phyloP scores from a whole-genome alignment of 2,113 vertebrate species.

The Microtus pennsylvanicus region DNA sequence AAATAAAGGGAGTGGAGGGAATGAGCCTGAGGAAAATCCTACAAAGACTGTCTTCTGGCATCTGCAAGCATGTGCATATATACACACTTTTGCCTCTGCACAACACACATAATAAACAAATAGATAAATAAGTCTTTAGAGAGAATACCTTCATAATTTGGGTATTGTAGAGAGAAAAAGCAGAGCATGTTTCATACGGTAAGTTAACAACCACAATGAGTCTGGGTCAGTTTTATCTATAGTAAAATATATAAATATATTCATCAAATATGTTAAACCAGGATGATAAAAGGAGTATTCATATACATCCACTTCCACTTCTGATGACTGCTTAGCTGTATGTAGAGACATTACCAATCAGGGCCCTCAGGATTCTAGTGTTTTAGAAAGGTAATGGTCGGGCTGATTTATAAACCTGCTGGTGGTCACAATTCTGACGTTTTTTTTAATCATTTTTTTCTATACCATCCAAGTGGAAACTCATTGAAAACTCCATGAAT shows the following conservation, averaged over 20 bases:
- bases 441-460: neutral
- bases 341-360: neutral
- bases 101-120: neutral
- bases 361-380: neutral
- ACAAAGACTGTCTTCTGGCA: no score
- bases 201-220: neutral
- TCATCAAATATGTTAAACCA: neutral
- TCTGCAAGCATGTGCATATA: no score
- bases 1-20: neutral
- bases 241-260: constrained; percentile 12
- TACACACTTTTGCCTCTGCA: neutral
- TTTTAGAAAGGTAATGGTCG: neutral
- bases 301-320: neutral
- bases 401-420: neutral
- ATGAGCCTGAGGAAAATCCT: neutral
- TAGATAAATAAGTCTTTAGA: neutral
- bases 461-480: neutral
- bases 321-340: neutral
- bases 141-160: neutral
- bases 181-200: neutral
- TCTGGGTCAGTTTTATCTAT: neutral
- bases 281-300: neutral
- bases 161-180: constrained; percentile 11
- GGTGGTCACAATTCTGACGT: neutral
- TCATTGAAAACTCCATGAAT: neutral